Evolutionary conservation across 1,140 invertebrate genomes (phyloP), one percentile per base, ranked within the genome.

Genomic region (Protaetia brevitarsis): DNA sequence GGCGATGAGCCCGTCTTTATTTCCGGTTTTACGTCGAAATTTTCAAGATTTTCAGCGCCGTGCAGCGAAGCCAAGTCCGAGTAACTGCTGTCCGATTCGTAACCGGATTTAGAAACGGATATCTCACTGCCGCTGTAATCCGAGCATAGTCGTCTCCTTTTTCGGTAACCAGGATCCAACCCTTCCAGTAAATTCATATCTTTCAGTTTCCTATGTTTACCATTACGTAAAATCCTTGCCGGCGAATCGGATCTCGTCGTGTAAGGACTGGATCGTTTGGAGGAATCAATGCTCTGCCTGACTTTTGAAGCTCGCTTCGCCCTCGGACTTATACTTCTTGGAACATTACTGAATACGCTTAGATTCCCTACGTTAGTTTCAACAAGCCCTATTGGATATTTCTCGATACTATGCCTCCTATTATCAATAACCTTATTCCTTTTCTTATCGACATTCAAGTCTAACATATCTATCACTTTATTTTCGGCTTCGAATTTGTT

Each of bases 71-170:
- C 71, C 61, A 73, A 69, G 36, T 88, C 86, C 10, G 82, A 85
- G 64, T 85, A 81, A 70, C 84, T 87, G 64, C 84, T 79, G 72
- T 87, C 86, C 3, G 84, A 84, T 69, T 87, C 86, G 72, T 86
- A 79, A 27, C 80, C 86, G 36, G 82, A 82, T 75, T 85, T 85
- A 29, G 72, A 74, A 34, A 71, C 62, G 63, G 83, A 78, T 69
- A 84, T 79, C 73, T 84, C 80, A 75, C 80, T 81, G 60, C 65
- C 65, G 73, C 85, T 78, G 28, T 82, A 81, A 69, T 85, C 84
- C 2, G 85, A 87, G 64, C 83, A 82, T 30, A 85, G 75, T 71
- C 85, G 77, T 71, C 82, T 82, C 19, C 82, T 67, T 65, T 83
- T 84, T 68, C 82, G 85, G 19, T 75, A 71, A 69, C 82, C 80